Base-by-base conservation (phyloP, 2,888 invertebrate genomes). In the Tricholauxania praeusta region DNA sequence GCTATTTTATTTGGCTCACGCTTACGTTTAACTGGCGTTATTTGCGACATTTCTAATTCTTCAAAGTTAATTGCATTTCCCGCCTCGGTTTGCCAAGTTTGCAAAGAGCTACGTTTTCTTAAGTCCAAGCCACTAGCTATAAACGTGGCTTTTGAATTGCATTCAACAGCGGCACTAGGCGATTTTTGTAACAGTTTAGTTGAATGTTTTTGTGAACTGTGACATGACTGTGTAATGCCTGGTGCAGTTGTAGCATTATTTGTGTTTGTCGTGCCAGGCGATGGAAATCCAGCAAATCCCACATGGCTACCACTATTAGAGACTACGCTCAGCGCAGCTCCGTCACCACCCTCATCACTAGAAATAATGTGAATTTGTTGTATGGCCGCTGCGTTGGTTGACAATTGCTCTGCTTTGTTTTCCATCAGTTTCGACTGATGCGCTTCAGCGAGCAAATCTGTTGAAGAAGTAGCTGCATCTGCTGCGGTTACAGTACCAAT, bases 281-380 rank as follows among this genome's bases (percentile, higher is more conserved):
- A 74, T 15, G 64, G 28, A 63, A 76, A 76, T 1, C 76, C 76
- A 10, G 72, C 74, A 57, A 76, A 76, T 12, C 55, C 39, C 72
- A 59, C 70, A 47, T 19, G 28, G 14, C 19, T 71, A 14, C 53
- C 68, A 39, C 39, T 39, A 39, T 39, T 39, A 3, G 53, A 60
- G 28, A 57, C 47, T 12, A 62, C 51, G 15, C 67, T 57, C 28
- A 49, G 28, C n/a, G 62, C 51, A 8, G 28, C 74, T 52, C 72
- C 15, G 70, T 68, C 67, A 19, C 55, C 72, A 1, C 72, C 77
- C 1, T 75, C 75, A 65, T 75, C 75, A 49, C 75, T 75, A 2
- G 75, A 77, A 53, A 78, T 76, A 15, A 74, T 71, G 53, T 76
- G 74, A 64, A 77, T 72, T 39, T 72, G 72, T 59, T 75, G 76